These are phyloP conservation scores for Clytia hemisphaerica DNA, from an alignment of 30 jellyfish, hydroid and myxozoan species.

Conservation along the genomic window DNA sequence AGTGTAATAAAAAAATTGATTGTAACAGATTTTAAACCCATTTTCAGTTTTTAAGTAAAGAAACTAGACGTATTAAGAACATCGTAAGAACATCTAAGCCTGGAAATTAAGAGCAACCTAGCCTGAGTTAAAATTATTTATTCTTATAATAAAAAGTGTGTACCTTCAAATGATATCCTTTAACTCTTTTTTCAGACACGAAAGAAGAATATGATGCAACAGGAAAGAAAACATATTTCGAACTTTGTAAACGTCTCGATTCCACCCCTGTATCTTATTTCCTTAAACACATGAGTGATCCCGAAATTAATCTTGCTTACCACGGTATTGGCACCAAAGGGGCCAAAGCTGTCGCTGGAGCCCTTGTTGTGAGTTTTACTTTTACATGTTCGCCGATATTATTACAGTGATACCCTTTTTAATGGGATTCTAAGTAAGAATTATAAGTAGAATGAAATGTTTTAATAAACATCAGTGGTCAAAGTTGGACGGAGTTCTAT, in stretches of 20 bases:
- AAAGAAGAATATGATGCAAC: constrained; percentile 58
- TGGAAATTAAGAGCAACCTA: too few relatives aligned
- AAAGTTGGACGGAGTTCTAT: too few relatives aligned
- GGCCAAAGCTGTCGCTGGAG: constrained; percentile 55
- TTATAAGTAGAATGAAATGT: too few relatives aligned
- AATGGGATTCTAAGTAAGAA: too few relatives aligned
- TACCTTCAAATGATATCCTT: too few relatives aligned
- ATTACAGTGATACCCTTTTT: too few relatives aligned
- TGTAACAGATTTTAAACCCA: too few relatives aligned
- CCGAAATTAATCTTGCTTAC: constrained; percentile 42
- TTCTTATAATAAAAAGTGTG: neutral
- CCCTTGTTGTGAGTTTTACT: constrained; percentile 48
- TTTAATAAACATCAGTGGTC: too few relatives aligned
- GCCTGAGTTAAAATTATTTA: neutral
- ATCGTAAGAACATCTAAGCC: too few relatives aligned
- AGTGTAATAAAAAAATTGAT: too few relatives aligned
- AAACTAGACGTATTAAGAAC: too few relatives aligned
- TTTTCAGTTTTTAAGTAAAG: too few relatives aligned
- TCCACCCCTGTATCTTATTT: constrained; percentile 62
- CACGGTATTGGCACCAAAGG: constrained; percentile 82
- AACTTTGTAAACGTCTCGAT: constrained; percentile 42
- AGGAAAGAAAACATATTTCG: constrained; percentile 55
- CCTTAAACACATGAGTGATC: constrained; percentile 40
- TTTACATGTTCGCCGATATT: neutral
- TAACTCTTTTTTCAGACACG: constrained; percentile 15